phyloP scores from a whole-genome alignment of 2,113 vertebrate species.

The Desmodus rotundus region DNA sequence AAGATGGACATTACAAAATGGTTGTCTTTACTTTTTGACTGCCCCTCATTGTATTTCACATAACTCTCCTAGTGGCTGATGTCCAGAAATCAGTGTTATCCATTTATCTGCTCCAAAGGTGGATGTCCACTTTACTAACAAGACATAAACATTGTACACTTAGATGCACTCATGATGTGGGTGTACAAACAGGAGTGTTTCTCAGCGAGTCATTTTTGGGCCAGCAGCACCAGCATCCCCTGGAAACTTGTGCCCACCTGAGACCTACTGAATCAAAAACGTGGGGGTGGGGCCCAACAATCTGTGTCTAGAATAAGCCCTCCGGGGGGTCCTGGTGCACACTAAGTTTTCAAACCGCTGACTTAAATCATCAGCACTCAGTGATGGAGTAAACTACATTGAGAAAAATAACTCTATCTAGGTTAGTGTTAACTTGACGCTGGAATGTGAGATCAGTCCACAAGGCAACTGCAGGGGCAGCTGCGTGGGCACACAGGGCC shows the following conservation, averaged over 20 bases:
- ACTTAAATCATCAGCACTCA: neutral
- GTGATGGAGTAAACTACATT: neutral
- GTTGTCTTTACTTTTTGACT: neutral
- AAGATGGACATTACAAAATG: neutral
- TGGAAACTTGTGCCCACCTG: neutral
- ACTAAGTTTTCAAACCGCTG: neutral
- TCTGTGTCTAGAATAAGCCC: neutral
- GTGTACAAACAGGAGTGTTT: neutral
- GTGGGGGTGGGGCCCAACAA: neutral
- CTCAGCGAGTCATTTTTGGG: neutral
- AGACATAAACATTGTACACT: neutral
- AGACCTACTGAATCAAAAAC: neutral
- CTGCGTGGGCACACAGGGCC: neutral
- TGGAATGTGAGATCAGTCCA: neutral
- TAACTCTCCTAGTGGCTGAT: neutral
- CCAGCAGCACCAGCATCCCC: neutral
- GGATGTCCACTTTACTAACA: neutral
- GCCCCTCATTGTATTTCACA: neutral
- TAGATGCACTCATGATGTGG: neutral
- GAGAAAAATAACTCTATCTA: neutral
- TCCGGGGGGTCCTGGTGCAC: neutral
- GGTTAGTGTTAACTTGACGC: neutral
- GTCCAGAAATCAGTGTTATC: neutral
- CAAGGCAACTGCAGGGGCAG: neutral
- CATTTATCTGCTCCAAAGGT: neutral